Conservation (phyloP, 2,113 vertebrate species). For the Monopterus albus region DNA sequence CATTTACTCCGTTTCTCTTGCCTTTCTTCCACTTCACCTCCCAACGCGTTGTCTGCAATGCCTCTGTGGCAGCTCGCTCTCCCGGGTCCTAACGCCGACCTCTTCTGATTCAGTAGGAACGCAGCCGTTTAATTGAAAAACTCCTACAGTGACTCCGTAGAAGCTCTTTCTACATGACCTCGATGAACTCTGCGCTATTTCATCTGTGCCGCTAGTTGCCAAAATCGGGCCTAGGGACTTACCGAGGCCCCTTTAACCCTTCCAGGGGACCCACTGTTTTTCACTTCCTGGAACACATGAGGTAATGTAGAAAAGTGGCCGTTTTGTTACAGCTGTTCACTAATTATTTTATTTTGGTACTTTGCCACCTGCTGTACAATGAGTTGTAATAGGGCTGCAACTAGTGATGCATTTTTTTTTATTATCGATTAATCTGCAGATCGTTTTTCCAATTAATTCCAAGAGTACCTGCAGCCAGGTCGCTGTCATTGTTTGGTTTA, state of each 20-base stretch:
- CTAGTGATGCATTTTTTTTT: not conserved
- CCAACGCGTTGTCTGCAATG: constrained; percentile 81
- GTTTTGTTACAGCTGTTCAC: not conserved
- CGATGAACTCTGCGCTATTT: constrained; percentile 58
- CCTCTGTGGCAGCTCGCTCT: constrained; percentile 69
- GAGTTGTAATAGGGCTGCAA: not conserved
- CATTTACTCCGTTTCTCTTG: constrained; percentile 85
- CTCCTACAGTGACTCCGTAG: constrained; percentile 22
- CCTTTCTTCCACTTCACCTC: constrained; percentile 86
- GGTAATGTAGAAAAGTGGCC: not conserved
- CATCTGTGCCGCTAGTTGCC: constrained; percentile 44
- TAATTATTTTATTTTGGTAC: not conserved
- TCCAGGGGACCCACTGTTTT: constrained; percentile 12
- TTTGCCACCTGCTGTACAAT: not conserved
- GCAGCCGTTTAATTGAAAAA: constrained; percentile 47
- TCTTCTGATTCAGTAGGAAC: accelerated
- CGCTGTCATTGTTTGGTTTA: not conserved
- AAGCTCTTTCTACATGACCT: constrained; percentile 41
- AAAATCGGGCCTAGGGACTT: constrained; percentile 28
- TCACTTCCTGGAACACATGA: constrained; percentile 13
- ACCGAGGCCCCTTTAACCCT: not conserved
- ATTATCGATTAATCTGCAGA: not conserved
- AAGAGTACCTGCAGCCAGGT: too few species aligned
- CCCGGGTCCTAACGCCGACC: constrained; percentile 81
- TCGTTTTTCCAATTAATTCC: not conserved